Evolutionary conservation across 1,140 invertebrate species (phyloP).

Genomic region (Telenomus remus): DNA sequence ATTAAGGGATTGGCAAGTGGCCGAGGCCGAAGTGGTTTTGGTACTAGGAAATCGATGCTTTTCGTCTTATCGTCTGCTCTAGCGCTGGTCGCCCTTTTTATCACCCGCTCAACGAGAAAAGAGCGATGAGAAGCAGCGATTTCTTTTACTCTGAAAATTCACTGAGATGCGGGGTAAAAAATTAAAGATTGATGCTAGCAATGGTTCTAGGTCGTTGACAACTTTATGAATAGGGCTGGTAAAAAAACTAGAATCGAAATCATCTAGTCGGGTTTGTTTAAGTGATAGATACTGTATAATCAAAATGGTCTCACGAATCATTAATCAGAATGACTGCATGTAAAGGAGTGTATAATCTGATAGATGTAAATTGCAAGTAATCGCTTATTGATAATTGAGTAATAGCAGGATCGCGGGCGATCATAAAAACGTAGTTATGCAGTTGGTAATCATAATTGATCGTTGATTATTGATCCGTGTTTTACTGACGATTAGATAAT

Average conservation of each 20-base stretch:
- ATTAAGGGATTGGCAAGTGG: slow-evolving; percentile 45
- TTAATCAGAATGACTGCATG: no score
- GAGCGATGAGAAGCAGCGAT: slow-evolving; percentile 2
- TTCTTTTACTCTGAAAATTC: slow-evolving; percentile 20
- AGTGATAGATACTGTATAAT: no score
- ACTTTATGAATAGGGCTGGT: no score
- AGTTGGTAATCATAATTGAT: background rate
- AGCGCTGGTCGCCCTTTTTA: slow-evolving; percentile 34
- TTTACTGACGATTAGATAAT: background rate
- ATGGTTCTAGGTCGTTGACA: background rate
- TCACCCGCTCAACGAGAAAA: slow-evolving; percentile 14
- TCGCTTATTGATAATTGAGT: no score
- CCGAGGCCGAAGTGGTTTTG: slow-evolving; percentile 25
- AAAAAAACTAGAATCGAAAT: no score
- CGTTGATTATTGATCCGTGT: background rate
- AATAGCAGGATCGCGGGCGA: no score
- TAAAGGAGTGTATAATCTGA: no score
- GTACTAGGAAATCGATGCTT: slow-evolving; percentile 51
- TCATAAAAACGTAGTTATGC: no score
- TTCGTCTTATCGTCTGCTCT: slow-evolving; percentile 30
- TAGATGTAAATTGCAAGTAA: background rate
- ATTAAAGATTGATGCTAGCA: background rate
- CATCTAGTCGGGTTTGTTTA: no score
- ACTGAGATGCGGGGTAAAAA: background rate
- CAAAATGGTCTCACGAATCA: no score